phyloP scores from a whole-genome alignment of 2,113 vertebrate species.

The Caretta caretta region DNA sequence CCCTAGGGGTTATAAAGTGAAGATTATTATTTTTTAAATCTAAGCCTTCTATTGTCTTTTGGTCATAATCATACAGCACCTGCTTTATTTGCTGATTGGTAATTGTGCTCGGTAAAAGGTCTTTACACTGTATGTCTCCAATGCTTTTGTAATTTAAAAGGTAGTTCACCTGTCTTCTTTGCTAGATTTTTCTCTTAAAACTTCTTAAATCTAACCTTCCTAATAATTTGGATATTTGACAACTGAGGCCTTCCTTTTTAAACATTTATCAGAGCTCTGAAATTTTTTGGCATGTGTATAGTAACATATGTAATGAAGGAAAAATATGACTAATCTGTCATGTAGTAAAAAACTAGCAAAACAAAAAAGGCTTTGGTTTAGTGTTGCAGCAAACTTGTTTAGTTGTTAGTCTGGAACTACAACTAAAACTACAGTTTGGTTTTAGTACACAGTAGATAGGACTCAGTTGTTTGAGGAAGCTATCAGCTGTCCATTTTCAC shows the following conservation, averaged over 20 bases:
- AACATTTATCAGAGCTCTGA: constrained; percentile 25
- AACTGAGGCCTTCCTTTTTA: not conserved
- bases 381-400: not conserved
- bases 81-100: not conserved
- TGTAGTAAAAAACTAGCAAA: not conserved
- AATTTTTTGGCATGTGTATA: constrained; percentile 40
- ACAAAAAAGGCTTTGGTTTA: constrained; percentile 22
- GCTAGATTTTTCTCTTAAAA: not conserved
- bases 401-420: not conserved
- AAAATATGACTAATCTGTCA: constrained; percentile 5
- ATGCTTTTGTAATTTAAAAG: not conserved
- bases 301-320: constrained; percentile 32
- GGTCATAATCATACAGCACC: not conserved
- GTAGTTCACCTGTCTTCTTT: not conserved
- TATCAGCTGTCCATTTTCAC: not conserved
- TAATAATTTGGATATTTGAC: not conserved
- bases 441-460: not conserved
- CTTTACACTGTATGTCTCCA: not conserved
- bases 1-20: constrained; percentile 31
- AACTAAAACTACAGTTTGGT: not conserved
- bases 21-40: constrained; percentile 40
- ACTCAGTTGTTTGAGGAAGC: not conserved
- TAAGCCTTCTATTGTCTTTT: constrained; percentile 20
- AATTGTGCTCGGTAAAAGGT: not conserved
- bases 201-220: not conserved